Percentiles rank a stretch among this genome's conserved stretches.
These are phyloP conservation scores for Xanthorhoe spadicearia DNA, from an alignment of 2,888 invertebrate genomes.

Conservation along the genomic window DNA sequence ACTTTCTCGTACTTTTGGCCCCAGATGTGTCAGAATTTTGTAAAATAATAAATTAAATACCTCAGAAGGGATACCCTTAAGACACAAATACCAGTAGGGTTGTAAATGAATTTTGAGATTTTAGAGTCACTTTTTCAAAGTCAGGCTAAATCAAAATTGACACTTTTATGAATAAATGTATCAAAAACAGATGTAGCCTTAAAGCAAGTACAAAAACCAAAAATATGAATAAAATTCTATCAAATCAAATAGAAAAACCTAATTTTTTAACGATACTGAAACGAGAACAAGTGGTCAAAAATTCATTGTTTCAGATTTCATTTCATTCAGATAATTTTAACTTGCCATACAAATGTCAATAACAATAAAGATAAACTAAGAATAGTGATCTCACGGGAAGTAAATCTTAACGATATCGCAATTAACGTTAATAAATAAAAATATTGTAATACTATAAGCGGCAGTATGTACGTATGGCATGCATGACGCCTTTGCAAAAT, in stretches of 20 bases:
- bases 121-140: conserved; percentile 4
- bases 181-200: conserved; percentile 50
- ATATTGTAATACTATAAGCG: conserved; percentile 59
- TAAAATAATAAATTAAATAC: conserved; percentile 22
- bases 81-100: conserved; percentile 13
- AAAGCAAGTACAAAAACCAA: conserved; percentile 51
- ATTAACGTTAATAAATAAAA: conserved; percentile 56
- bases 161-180: conserved; percentile 26
- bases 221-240: conserved; percentile 59
- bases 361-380: conserved; percentile 39
- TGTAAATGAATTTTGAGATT: background rate
- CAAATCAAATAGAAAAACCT: conserved; percentile 65
- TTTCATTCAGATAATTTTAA: conserved; percentile 53
- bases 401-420: conserved; percentile 52
- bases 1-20: conserved; percentile 78
- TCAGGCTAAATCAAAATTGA: conserved; percentile 43
- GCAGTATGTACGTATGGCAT: conserved; percentile 57
- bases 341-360: conserved; percentile 37
- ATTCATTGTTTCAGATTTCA: conserved; percentile 65
- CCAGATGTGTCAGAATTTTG: conserved; percentile 66
- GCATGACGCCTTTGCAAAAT: conserved; percentile 54
- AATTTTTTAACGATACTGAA: conserved; percentile 61
- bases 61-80: background rate
- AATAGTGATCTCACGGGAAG: conserved; percentile 48
- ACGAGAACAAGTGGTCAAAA: conserved; percentile 58